These are phyloP conservation scores for Mohoua ochrocephala DNA, from an alignment of 2,113 vertebrate genomes.

Conservation along the genomic window DNA sequence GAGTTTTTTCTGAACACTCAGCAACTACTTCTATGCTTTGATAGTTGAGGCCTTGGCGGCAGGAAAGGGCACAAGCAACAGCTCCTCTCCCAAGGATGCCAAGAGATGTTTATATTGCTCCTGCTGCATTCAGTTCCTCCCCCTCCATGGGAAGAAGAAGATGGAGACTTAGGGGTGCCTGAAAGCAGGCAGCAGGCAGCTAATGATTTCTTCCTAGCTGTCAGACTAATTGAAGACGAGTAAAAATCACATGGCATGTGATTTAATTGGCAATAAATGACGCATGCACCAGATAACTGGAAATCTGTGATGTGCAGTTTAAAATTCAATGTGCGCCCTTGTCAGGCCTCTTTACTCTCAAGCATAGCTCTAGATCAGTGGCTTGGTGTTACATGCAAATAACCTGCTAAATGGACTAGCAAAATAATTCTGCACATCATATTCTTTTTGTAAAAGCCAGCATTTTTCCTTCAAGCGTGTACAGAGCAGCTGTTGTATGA, in stretches of 20 bases:
- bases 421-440: neutral
- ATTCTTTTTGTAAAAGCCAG: neutral
- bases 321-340: neutral
- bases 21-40: neutral
- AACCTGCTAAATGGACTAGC: neutral
- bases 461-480: neutral
- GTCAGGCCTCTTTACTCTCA: neutral
- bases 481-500: neutral
- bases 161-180: neutral
- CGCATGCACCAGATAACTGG: neutral
- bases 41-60: neutral
- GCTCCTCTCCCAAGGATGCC: neutral
- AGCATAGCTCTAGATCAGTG: neutral
- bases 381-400: neutral
- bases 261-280: neutral
- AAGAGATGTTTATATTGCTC: neutral
- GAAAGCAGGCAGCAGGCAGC: neutral
- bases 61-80: neutral
- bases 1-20: neutral
- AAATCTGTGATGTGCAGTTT: neutral
- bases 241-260: neutral
- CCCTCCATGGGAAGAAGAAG: neutral
- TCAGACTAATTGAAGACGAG: neutral
- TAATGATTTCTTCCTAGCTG: neutral
- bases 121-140: neutral